Evolutionary conservation across 2,888 invertebrate species (phyloP).

Genomic region (Allygus modestus): DNA sequence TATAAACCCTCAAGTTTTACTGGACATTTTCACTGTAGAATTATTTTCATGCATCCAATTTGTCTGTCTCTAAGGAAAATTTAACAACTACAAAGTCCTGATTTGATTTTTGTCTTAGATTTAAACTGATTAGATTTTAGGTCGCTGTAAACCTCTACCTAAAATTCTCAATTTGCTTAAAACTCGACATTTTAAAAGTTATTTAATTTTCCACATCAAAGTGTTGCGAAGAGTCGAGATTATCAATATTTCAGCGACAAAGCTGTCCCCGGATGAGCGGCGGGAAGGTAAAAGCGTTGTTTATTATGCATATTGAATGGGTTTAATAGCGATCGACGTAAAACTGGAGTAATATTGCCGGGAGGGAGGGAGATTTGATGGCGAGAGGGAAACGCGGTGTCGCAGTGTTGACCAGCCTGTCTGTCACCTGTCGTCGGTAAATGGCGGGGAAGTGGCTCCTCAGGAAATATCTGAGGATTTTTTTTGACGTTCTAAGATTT

Average conservation of each 20-base stretch:
- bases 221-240: neutral
- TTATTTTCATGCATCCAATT: too few relatives aligned
- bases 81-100: too few relatives aligned
- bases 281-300: constrained; percentile 32
- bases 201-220: neutral
- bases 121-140: too few relatives aligned
- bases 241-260: neutral
- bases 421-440: constrained; percentile 27
- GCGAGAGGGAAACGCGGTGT: constrained; percentile 27
- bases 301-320: constrained; percentile 32
- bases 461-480: too few relatives aligned
- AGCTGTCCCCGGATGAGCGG: neutral
- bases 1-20: too few relatives aligned
- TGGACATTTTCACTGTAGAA: too few relatives aligned
- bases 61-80: too few relatives aligned
- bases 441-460: neutral
- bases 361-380: constrained; percentile 23
- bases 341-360: neutral
- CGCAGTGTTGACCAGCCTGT: constrained; percentile 43
- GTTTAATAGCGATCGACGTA: constrained; percentile 30
- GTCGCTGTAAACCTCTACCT: too few relatives aligned
- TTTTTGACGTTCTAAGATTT: too few relatives aligned
- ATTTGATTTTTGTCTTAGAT: too few relatives aligned
- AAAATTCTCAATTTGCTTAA: too few relatives aligned
- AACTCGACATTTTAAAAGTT: too few relatives aligned